These are phyloP conservation scores for Nyctereutes procyonoides DNA, from an alignment of 2,113 vertebrate species.

Conservation along the genomic window DNA sequence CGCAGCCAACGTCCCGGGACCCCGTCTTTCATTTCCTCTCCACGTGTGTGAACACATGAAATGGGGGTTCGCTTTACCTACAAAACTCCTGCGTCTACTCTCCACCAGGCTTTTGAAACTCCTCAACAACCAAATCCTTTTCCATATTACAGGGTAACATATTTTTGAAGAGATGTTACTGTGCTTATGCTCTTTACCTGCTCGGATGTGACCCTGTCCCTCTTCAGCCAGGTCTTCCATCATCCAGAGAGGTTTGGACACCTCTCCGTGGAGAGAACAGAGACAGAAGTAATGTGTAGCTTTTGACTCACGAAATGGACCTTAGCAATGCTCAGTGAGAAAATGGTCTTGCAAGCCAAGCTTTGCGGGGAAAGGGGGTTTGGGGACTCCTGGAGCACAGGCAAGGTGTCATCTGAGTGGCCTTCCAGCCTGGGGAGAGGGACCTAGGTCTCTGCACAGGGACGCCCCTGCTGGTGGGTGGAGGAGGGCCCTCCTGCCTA, in stretches of 20 bases:
- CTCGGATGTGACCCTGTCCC: not conserved
- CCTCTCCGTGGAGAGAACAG: not conserved
- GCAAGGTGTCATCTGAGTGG: not conserved
- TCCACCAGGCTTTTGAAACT: not conserved
- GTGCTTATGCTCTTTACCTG: not conserved
- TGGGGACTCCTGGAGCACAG: not conserved
- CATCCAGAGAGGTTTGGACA: no score
- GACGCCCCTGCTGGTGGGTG: fast-evolving
- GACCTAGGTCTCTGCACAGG: not conserved
- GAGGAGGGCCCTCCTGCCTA: not conserved
- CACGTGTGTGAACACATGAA: not conserved
- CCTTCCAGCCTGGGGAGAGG: not conserved
- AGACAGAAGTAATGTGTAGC: not conserved
- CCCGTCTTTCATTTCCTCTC: not conserved
- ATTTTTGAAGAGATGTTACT: not conserved
- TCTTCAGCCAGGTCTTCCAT: not conserved
- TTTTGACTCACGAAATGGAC: not conserved
- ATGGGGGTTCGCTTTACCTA: not conserved
- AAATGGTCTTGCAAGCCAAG: not conserved
- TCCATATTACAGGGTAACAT: no score
- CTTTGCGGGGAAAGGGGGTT: not conserved
- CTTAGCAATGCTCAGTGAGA: not conserved
- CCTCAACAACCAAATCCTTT: not conserved
- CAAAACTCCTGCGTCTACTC: not conserved
- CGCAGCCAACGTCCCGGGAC: not conserved